Conservation (phyloP, 2,113 vertebrate species). For the Pygathrix nemaeus region DNA sequence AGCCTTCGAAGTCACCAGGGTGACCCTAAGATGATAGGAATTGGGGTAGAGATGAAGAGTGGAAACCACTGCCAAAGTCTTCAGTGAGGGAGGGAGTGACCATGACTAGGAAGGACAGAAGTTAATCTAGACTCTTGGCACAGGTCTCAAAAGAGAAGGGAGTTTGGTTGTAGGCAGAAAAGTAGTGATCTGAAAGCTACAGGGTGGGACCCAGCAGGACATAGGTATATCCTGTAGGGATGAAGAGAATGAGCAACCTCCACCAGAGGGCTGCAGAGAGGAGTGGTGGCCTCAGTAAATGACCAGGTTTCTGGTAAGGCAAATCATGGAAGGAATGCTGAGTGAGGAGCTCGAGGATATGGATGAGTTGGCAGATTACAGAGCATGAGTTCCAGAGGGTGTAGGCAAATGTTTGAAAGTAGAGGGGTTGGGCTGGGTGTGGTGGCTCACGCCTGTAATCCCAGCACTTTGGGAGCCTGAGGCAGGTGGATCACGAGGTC, state of each 20-base stretch:
- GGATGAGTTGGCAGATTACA: background rate
- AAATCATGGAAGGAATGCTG: background rate
- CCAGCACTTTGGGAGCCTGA: too few species aligned
- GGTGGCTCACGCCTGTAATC: too few species aligned
- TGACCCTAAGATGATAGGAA: background rate
- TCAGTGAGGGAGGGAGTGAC: background rate
- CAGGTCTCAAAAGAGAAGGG: background rate
- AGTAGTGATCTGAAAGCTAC: background rate
- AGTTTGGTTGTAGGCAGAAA: background rate
- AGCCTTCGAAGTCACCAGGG: background rate
- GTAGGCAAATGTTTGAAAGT: background rate
- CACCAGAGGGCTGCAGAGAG: background rate
- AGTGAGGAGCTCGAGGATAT: background rate
- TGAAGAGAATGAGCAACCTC: background rate
- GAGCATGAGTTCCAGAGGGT: background rate
- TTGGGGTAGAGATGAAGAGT: background rate
- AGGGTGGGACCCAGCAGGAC: background rate
- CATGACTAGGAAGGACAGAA: background rate
- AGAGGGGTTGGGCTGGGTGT: background rate
- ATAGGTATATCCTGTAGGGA: background rate
- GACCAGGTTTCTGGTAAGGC: background rate
- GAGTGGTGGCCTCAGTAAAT: background rate
- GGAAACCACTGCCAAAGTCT: background rate
- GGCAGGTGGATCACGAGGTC: too few species aligned
- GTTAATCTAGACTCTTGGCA: background rate